Evolutionary conservation across 2,888 invertebrate genomes (phyloP).

Genomic region (Dendrolimus houi): DNA sequence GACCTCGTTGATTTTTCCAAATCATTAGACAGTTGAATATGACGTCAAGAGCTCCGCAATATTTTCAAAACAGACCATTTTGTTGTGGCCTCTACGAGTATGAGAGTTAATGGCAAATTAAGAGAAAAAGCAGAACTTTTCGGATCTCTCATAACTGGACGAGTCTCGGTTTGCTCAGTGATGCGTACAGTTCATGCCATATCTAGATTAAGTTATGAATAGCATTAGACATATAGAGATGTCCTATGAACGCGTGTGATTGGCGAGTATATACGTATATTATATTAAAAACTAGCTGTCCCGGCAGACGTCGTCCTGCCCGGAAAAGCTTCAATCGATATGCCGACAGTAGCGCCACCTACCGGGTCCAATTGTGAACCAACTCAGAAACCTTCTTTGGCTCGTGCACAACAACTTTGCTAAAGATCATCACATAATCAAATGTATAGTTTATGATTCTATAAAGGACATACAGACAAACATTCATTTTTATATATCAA

Average conservation of each 20-base stretch:
- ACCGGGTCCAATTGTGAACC: too few species aligned
- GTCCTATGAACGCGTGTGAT: neutral
- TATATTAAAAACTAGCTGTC: too few species aligned
- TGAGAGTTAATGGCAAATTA: neutral
- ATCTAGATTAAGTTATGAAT: constrained; percentile 3
- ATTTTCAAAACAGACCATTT: neutral
- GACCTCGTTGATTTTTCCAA: constrained; percentile 14
- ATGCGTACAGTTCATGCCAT: constrained; percentile 2
- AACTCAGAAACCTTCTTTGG: too few species aligned
- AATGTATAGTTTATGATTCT: too few species aligned
- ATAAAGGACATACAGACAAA: too few species aligned
- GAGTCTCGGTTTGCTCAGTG: neutral
- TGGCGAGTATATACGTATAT: neutral
- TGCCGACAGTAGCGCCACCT: too few species aligned
- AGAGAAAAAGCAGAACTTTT: neutral
- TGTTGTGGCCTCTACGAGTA: neutral
- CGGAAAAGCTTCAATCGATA: too few species aligned
- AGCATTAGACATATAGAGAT: neutral
- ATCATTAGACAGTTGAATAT: constrained; percentile 11
- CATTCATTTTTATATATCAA: too few species aligned
- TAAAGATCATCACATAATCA: too few species aligned
- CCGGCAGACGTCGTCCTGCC: too few species aligned
- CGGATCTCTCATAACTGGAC: constrained; percentile 1
- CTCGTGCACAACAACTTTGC: too few species aligned
- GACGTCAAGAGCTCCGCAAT: constrained; percentile 10